These are phyloP conservation scores for Campylorhamphus procurvoides DNA, from an alignment of 2,113 vertebrate genomes.

Conservation along the genomic window DNA sequence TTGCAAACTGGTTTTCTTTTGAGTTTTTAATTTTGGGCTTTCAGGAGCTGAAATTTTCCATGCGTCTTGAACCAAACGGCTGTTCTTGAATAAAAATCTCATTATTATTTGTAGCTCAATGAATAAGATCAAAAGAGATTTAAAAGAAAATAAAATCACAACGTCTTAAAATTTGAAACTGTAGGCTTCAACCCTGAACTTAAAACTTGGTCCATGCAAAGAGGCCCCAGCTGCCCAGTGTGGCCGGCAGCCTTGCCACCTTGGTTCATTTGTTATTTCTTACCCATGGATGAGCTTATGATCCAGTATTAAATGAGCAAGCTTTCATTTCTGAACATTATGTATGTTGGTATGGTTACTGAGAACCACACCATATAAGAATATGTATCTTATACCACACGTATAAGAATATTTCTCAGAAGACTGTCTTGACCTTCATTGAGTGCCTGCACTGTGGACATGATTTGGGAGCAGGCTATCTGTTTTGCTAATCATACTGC, in stretches of 20 bases:
- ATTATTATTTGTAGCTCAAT: not conserved
- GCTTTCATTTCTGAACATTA: not conserved
- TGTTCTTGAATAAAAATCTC: slow-evolving; percentile 14
- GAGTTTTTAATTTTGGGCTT: not conserved
- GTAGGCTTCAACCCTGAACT: not conserved
- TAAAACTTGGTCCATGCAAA: not conserved
- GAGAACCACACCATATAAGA: not conserved
- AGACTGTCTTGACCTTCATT: not conserved
- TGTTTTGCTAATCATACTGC: not conserved
- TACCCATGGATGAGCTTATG: not conserved
- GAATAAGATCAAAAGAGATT: not conserved
- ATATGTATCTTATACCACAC: too few species aligned
- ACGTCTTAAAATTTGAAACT: not conserved
- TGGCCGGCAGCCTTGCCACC: not conserved
- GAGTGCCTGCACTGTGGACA: not conserved
- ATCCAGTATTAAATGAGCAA: not conserved
- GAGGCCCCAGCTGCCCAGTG: not conserved
- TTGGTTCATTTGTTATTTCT: not conserved
- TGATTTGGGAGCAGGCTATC: not conserved
- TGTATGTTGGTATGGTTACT: not conserved
- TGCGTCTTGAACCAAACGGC: not conserved
- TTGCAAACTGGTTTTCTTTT: not conserved
- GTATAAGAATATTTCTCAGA: not conserved
- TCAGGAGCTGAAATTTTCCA: not conserved
- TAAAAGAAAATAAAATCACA: not conserved